Evolutionary conservation across 2,888 invertebrate genomes (phyloP), one percentile per base, ranked within the genome.

Genomic region (Dryocosmus kuriphilus): DNA sequence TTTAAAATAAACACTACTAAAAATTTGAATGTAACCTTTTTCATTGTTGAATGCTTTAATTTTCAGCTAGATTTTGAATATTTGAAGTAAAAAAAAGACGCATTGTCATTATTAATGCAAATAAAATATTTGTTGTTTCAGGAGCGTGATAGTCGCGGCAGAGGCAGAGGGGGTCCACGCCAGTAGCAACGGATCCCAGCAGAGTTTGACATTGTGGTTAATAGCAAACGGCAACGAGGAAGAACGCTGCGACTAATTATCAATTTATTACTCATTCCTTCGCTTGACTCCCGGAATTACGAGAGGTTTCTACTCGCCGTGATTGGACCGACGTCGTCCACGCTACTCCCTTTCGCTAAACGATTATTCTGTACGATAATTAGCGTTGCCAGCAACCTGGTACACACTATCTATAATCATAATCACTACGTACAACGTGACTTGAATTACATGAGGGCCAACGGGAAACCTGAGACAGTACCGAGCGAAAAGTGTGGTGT

Each of bases 161-260:
- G 89, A 85, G 90, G 91, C 79, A 89, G 92, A 81, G 90, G 89
- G 32, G 86, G 88, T 32, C 84, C 89, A 73, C 91, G 91, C 81
- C 91, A 91, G 90, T 91, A 91, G 90, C 91, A 85, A 82, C 83
- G 85, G 85, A 80, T 84, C 83, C 81, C 77, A 80, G 51, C 71
- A 81, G 83, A 83, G 83, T 79, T 77, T 84, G 85, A 84, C 24
- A 75, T 83, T 80, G 78, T 81, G 82, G 65, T 82, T 85, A 71
- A 71, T 51, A 30, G 51, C 51, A 61, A 79, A 71, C 55, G 78
- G 55, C 79, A 81, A 75, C 73, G 86, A 85, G 80, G 85, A 84
- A 86, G 86, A 87, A 85, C 84, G 83, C 84, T 86, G 82, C 86
- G 86, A 87, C 87, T 89, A 85, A 86, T 86, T 83, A 86, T 86